phyloP scores from a whole-genome alignment of 2,113 vertebrate genomes.

The Xiphophorus couchianus region DNA sequence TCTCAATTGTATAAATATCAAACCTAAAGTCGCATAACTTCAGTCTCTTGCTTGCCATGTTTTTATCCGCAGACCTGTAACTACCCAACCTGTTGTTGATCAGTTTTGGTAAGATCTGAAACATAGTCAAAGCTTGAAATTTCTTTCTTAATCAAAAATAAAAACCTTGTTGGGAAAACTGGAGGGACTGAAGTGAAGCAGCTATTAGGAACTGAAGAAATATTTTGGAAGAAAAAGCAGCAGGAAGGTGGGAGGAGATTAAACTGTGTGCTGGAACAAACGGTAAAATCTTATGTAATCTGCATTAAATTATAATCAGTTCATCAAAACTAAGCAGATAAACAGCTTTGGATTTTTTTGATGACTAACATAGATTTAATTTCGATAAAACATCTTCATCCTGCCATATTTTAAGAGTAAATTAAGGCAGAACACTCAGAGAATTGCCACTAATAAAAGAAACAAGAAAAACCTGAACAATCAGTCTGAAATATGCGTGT shows the following conservation, averaged over 20 bases:
- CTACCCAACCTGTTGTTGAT: background rate
- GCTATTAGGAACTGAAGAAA: background rate
- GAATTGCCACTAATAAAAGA: too few species aligned
- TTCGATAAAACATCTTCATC: background rate
- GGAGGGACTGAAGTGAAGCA: too few species aligned
- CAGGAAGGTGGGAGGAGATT: background rate
- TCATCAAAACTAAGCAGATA: too few species aligned
- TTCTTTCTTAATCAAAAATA: background rate
- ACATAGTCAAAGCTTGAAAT: background rate
- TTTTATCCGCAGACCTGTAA: background rate
- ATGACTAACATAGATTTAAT: background rate
- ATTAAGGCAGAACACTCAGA: too few species aligned
- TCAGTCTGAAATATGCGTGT: background rate
- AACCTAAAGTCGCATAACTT: background rate
- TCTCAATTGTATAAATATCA: too few species aligned
- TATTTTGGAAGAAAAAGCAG: background rate
- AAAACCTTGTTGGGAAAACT: too few species aligned
- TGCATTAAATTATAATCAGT: too few species aligned
- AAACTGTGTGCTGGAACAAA: background rate
- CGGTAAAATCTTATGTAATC: background rate
- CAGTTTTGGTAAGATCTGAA: background rate
- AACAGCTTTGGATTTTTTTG: too few species aligned
- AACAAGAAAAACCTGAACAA: background rate
- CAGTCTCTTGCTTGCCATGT: background rate
- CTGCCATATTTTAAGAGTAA: background rate